These are phyloP conservation scores for Drosophila tsacasi DNA, from an alignment of 1,140 invertebrate species.

Conservation along the genomic window DNA sequence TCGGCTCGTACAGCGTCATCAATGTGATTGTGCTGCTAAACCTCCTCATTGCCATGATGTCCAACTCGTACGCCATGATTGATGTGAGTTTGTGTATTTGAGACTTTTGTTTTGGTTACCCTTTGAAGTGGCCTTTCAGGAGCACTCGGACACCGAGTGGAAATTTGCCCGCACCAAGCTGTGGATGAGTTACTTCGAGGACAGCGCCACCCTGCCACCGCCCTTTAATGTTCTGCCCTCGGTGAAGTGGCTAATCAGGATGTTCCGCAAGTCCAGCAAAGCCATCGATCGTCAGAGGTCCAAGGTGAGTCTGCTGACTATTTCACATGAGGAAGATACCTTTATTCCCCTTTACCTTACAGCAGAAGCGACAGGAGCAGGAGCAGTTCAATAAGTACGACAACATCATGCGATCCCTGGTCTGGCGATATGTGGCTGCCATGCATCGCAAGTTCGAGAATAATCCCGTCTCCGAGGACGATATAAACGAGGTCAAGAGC, in stretches of 20 bases:
- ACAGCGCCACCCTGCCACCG: constrained; percentile 92
- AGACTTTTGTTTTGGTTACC: background rate
- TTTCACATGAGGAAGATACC: fast-evolving
- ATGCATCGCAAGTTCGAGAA: constrained; percentile 91
- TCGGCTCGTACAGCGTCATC: constrained; percentile 93
- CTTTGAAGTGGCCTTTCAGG: constrained; percentile 85
- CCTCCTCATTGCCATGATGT: constrained; percentile 96
- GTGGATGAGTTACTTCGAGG: constrained; percentile 97
- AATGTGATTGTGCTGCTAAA: constrained; percentile 94
- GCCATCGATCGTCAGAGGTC: constrained; percentile 75
- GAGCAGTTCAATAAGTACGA: constrained; percentile 90
- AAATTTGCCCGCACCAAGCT: constrained; percentile 95
- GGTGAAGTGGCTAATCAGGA: constrained; percentile 88
- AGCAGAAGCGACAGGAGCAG: constrained; percentile 85
- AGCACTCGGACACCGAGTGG: constrained; percentile 95
- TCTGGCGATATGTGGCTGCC: constrained; percentile 93
- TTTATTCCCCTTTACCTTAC: background rate
- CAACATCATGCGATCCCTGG: constrained; percentile 92
- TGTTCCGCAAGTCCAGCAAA: constrained; percentile 83
- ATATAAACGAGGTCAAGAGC: constrained; percentile 96
- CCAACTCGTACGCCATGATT: constrained; percentile 94
- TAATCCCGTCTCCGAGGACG: constrained; percentile 94
- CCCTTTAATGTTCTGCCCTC: constrained; percentile 94
- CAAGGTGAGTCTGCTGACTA: constrained; percentile 73
- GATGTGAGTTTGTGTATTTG: constrained; percentile 82